Evolutionary conservation across 2,888 invertebrate genomes (phyloP).

Genomic region (Synanthedon vespiformis): DNA sequence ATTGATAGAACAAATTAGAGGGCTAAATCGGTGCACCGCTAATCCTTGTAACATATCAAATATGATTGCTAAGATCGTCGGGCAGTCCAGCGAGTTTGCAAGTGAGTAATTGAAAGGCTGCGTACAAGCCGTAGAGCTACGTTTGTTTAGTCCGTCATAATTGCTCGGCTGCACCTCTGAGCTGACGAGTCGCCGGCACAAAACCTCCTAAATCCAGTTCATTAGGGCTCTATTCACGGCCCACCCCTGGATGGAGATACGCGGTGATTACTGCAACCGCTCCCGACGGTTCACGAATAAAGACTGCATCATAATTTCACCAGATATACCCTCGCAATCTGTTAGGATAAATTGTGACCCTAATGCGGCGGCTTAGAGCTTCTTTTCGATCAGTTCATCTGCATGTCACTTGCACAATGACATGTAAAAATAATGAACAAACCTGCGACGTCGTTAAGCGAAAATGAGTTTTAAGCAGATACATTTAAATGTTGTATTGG

Average conservation of each 20-base stretch:
- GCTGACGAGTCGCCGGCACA: conserved; percentile 65
- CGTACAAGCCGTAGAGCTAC: conserved; percentile 33
- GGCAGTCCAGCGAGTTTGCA: conserved; percentile 17
- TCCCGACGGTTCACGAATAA: conserved; percentile 71
- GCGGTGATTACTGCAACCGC: conserved; percentile 72
- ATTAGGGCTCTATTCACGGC: conserved; percentile 68
- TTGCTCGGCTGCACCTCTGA: conserved; percentile 63
- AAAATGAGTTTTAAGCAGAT: conserved; percentile 38
- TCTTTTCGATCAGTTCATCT: conserved; percentile 28
- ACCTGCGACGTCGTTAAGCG: conserved; percentile 36
- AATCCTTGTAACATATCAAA: too few species aligned
- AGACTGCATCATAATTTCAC: conserved; percentile 72
- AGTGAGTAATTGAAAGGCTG: conserved; percentile 41
- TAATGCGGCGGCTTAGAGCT: conserved; percentile 38
- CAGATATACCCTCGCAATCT: conserved; percentile 54
- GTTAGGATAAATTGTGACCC: conserved; percentile 38
- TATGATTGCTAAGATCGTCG: conserved; percentile 7
- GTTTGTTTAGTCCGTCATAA: conserved; percentile 66
- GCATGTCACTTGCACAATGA: conserved; percentile 67
- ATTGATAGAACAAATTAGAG: too few species aligned
- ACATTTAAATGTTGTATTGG: conserved; percentile 33
- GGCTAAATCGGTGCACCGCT: too few species aligned
- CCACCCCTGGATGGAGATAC: conserved; percentile 70
- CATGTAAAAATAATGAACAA: conserved; percentile 71
- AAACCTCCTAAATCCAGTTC: conserved; percentile 72